Base-by-base conservation (phyloP, 2,888 invertebrate genomes). In the Lymantria monacha region DNA sequence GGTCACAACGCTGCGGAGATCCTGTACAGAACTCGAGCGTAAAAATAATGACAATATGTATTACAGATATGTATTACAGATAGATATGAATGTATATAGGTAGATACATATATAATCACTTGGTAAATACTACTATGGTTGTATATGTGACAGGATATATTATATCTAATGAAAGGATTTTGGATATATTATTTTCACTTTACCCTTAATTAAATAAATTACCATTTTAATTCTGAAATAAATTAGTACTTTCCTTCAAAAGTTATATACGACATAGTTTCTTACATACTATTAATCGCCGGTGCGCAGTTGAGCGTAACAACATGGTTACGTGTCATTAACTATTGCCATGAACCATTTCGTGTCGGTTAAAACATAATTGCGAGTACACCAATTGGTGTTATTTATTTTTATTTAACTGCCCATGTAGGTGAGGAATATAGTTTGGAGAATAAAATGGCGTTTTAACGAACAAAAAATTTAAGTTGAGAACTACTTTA, bases 251-350 rank as follows among this genome's bases (percentile, higher is more conserved):
- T 42, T 49, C 44, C 30, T 38, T 15, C 45, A 46, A 48, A 44
- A 53, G 36, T 48, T 42, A 43, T 45, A 42, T 68, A 65, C 57
- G 59, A 60, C 56, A 65, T 63, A 60, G 51, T 53, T 61, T 58
- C 70, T 69, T 64, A 67, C 61, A 59, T 65, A 57, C 33, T 33
- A 67, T 70, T 70, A 71, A 72, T 71, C 65, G 66, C 48, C 44
- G 46, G 63, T 59, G 64, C 57, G 55, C 79, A 74, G 59, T 60
- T 51, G 68, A 74, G 68, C 82, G 76, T 76, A 70, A 60, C 64
- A 57, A 53, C 57, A 53, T 78, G 84, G 86, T 84, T 81, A 80
- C 83, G 81, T 60, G 55, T 73, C 83, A 81, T 79, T 84, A 74
- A 46, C 69, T 61, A 64, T 62, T 61, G 70, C 72, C 75, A 59